Conservation (phyloP, 2,888 invertebrate genomes). For the Cenopis cana region DNA sequence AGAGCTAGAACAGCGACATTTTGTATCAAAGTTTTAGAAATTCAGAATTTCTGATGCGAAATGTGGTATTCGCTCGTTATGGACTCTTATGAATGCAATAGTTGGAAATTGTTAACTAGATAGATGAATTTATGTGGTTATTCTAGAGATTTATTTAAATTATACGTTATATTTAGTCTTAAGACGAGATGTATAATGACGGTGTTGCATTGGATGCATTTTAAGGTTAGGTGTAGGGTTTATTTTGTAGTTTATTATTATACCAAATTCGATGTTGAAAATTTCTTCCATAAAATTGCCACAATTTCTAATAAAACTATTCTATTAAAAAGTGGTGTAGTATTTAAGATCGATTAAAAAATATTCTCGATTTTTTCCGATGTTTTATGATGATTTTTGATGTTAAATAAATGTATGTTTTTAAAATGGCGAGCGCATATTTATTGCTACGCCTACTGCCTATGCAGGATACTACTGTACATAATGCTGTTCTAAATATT, state of each 20-base stretch:
- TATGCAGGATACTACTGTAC: background rate
- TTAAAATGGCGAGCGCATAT: conserved; percentile 15
- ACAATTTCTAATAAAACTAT: conserved; percentile 70
- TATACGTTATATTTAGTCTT: conserved; percentile 62
- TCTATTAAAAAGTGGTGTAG: conserved; percentile 61
- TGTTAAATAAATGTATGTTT: conserved; percentile 18
- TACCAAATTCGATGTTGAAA: conserved; percentile 77
- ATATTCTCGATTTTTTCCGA: conserved; percentile 30
- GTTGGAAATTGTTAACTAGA: conserved; percentile 65
- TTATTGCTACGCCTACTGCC: background rate
- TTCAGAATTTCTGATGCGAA: conserved; percentile 3
- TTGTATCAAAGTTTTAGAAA: background rate
- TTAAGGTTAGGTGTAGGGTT: conserved; percentile 52
- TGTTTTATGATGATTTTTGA: conserved; percentile 22
- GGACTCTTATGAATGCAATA: conserved; percentile 64
- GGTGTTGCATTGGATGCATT: conserved; percentile 72
- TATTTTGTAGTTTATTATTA: conserved; percentile 66
- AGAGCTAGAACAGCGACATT: conserved; percentile 5
- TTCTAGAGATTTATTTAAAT: conserved; percentile 69
- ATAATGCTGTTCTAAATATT: background rate
- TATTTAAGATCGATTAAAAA: conserved; percentile 50
- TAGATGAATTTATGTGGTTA: conserved; percentile 78
- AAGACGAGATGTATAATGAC: conserved; percentile 55
- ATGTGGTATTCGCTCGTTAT: conserved; percentile 20
- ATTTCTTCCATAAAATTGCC: conserved; percentile 81